Base-by-base conservation (phyloP, 2,888 invertebrate genomes). In the Diachrysia chrysitis region DNA sequence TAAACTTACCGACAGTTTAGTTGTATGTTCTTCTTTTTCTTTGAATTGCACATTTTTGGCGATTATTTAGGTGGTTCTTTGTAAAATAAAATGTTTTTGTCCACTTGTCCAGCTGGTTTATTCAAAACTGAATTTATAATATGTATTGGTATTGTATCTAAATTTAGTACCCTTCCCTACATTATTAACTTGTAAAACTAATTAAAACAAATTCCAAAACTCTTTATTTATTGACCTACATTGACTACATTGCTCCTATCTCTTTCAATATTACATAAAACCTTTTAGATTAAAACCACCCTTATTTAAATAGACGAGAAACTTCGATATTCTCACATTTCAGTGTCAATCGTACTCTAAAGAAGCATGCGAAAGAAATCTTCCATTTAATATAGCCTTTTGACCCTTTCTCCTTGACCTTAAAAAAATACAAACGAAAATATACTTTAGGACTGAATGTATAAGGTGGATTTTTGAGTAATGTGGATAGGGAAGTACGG, bases 321-420 rank as follows among this genome's bases (percentile, higher is more conserved):
- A 55, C n/a, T 35, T 16, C 16, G 6, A 57, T 57, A 37, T 42
- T 54, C 23, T 32, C 42, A 60, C 25, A 68, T 68, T 72, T 10
- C 57, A 58, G 17, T 35, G 16, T 42, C 51, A 51, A 17, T 48
- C n/a, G 66, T 61, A 53, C 25, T 37, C 37, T 5, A 6, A 19
- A 16, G 5, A 17, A 17, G 61, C 35, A 57, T 56, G 37, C 66
- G 61, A 21, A 62, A 61, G 35, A 51, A 53, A 53, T 58, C 67
- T 65, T 58, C 60, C 63, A 37, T 73, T 69, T 72, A 66, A 78
- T 75, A 78, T 65, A 53, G 54, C 63, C 66, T 60, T 69, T 68
- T 29, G 46, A 66, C 58, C 48, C 64, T 7, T 9, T 58, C 25
- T 71, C 79, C 79, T 76, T 81, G 77, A 79, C 72, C 72, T 72